Evolutionary conservation across 1,140 invertebrate genomes (phyloP), one percentile per base, ranked within the genome.

Genomic region (Meloidogyne chitwoodi): DNA sequence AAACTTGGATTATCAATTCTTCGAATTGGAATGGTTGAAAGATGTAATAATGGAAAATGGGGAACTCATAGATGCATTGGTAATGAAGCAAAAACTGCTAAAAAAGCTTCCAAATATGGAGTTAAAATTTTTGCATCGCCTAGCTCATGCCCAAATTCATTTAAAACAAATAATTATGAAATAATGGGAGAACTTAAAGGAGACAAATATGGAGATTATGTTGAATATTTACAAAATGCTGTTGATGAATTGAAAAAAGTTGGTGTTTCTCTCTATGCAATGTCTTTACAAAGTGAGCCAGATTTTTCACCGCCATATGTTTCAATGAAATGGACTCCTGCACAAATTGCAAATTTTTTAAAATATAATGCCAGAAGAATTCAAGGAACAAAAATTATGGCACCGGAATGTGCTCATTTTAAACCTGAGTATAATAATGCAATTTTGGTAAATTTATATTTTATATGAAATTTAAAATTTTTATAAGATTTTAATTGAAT

Each of bases 1-100:
- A 48, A 66, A 38, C 64, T 66, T 29, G 64, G 64, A n/a, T 38
- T 66, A 38, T 31, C 27, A 29, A 66, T 66, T 66, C n/a, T 66
- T 19, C 64, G 64, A 19, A 2, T 66, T 29, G 27, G 64, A 29
- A 22, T 66, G 14, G 64, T 31, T 38, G 44, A 48, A 1, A 4
- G 19, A 48, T 29, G 64, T 19, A 66, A 66, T 3, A 66, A 38
- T 38, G 14, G 3, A 22, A 48, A 48, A 48, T 66, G 64, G 64
- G 64, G 27, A 0, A 66, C 2, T 22, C 19, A 48, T 48, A 16
- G 44, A 19, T 48, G 44, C 19, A 48, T 48, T 48, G 44, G 44
- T 19, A 16, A 19, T 4, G 64, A 66, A 38, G 14, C 11, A 38
- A 5, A 19, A 29, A 66, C 27, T 19, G 64, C 64, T 19, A 16